A percentile compares a stretch with the other conserved stretches of the same genome.
Evolutionary conservation across 2,888 invertebrate species (phyloP).

Genomic region (Ptychoptera albimana): DNA sequence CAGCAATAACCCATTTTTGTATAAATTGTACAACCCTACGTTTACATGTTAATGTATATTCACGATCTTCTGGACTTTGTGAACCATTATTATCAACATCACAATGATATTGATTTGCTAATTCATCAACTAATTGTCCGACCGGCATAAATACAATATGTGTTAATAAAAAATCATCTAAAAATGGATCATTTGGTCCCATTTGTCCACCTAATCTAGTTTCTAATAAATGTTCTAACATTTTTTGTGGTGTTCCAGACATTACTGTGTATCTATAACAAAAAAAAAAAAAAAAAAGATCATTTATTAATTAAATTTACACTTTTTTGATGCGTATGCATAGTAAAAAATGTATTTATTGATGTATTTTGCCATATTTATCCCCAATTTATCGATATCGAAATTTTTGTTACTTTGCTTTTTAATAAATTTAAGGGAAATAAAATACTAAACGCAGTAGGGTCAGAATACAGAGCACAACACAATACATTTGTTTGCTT

Average conservation of each 20-base stretch:
- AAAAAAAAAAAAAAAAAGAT: not conserved
- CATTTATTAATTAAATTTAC: not conserved
- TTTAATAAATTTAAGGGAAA: no score
- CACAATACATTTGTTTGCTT: no score
- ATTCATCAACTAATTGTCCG: slow-evolving; percentile 52
- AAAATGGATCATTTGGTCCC: slow-evolving; percentile 50
- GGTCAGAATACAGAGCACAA: no score
- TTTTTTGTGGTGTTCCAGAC: slow-evolving; percentile 74
- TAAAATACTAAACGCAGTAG: no score
- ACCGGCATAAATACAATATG: slow-evolving; percentile 71
- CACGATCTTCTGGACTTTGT: slow-evolving; percentile 41
- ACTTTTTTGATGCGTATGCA: no score
- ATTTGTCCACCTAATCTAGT: slow-evolving; percentile 52
- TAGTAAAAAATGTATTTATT: no score
- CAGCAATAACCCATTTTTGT: slow-evolving; percentile 56
- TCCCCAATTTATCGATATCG: no score
- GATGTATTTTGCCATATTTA: no score
- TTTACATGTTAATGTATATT: slow-evolving; percentile 51
- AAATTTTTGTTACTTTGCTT: no score
- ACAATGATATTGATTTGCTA: slow-evolving; percentile 66
- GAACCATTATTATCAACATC: slow-evolving; percentile 20
- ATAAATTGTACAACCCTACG: slow-evolving; percentile 63
- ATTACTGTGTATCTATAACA: slow-evolving; percentile 60
- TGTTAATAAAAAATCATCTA: slow-evolving; percentile 69
- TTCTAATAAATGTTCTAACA: slow-evolving; percentile 71